Percentiles rank a stretch among this genome's conserved stretches.
Evolutionary conservation across 2,888 invertebrate species (phyloP).

Genomic region (Dexiosoma caninum): DNA sequence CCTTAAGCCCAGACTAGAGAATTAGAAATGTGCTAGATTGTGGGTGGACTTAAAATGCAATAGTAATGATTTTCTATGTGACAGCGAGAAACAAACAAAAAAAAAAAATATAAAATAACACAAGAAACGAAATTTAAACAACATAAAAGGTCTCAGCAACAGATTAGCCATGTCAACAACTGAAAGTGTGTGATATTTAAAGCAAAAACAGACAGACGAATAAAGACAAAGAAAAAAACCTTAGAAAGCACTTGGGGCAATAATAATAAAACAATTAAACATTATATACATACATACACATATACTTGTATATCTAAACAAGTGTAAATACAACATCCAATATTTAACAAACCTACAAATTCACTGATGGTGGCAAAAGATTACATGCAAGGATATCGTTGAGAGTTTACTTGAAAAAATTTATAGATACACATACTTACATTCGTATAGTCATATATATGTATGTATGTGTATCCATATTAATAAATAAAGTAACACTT

Average conservation of each 20-base stretch:
- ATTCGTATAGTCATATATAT: not conserved
- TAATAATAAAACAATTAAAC: slow-evolving; percentile 62
- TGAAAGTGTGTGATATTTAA: slow-evolving; percentile 40
- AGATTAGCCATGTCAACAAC: slow-evolving; percentile 53
- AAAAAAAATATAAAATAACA: too few relatives aligned
- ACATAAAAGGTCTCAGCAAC: slow-evolving; percentile 34
- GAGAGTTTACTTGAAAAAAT: not conserved
- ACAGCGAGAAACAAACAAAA: slow-evolving; percentile 2
- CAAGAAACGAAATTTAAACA: slow-evolving; percentile 16
- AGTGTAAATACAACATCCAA: too few relatives aligned
- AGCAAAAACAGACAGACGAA: not conserved
- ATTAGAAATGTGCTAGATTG: not conserved
- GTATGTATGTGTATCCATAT: not conserved
- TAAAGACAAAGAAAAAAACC: not conserved
- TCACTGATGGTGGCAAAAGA: not conserved
- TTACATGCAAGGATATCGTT: slow-evolving; percentile 33
- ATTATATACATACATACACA: not conserved
- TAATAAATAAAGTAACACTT: slow-evolving; percentile 43
- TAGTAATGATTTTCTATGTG: slow-evolving; percentile 26
- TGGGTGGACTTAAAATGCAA: slow-evolving; percentile 14
- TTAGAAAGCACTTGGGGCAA: slow-evolving; percentile 48
- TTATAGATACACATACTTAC: not conserved
- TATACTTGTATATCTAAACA: not conserved
- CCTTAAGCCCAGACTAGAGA: not conserved
- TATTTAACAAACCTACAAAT: too few relatives aligned